Evolutionary conservation across 2,888 invertebrate species (phyloP).

Genomic region (Gibbula magus): DNA sequence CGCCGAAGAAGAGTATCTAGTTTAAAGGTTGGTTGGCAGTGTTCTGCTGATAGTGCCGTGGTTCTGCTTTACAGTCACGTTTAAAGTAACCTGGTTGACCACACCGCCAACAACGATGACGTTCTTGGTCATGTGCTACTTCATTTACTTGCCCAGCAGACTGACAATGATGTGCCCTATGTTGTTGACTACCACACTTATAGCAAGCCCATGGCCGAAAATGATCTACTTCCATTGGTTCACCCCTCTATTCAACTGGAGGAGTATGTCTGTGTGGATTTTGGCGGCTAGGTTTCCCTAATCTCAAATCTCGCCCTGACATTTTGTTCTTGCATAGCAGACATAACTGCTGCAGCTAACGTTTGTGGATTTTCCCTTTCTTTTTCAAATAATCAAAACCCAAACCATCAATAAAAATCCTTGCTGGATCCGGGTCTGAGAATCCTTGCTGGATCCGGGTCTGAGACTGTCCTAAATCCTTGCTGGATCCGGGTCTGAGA

Average conservation of each 20-base stretch:
- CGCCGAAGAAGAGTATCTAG: not conserved
- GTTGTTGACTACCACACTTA: not conserved
- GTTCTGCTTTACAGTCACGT: not conserved
- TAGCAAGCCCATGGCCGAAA: not conserved
- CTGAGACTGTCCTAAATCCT: too few species aligned
- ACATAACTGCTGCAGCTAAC: not conserved
- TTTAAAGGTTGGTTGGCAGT: not conserved
- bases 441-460: too few species aligned
- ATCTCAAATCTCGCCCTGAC: not conserved
- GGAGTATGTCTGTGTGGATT: not conserved
- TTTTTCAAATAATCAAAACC: not conserved
- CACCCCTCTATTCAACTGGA: not conserved
- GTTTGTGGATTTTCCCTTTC: not conserved
- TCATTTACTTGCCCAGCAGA: constrained; percentile 14
- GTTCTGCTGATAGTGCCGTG: too few species aligned
- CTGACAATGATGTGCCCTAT: not conserved
- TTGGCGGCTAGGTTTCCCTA: too few species aligned
- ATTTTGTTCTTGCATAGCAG: too few species aligned
- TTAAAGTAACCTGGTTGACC: not conserved
- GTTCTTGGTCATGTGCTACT: too few species aligned
- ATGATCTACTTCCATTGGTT: not conserved
- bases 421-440: not conserved
- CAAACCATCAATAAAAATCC: constrained; percentile 5
- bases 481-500: too few species aligned
- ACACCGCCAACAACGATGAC: not conserved